Percentiles rank a stretch among this genome's conserved stretches.
phyloP scores from a whole-genome alignment of 1,140 invertebrate species.

The Eueides isabella region DNA sequence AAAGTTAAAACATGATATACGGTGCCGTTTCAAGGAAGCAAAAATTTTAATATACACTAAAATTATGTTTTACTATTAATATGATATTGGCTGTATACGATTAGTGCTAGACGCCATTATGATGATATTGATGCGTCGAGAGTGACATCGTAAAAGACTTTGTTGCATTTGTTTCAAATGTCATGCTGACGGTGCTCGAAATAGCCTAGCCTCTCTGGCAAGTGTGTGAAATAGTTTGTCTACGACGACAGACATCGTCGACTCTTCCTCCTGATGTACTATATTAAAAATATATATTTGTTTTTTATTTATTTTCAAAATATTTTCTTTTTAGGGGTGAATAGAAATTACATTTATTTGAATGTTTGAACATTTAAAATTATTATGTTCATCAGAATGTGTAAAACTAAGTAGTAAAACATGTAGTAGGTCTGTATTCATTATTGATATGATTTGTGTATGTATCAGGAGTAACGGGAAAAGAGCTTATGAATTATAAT shows the following conservation, averaged over 20 bases:
- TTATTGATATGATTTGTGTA: background rate
- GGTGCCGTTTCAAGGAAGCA: constrained; percentile 4
- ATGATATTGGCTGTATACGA: background rate
- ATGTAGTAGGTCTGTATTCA: too few relatives aligned
- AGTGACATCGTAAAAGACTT: constrained; percentile 24
- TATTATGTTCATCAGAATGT: too few relatives aligned
- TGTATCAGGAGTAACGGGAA: constrained; percentile 15
- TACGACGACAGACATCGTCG: constrained; percentile 24
- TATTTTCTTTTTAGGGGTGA: too few relatives aligned
- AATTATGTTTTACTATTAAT: background rate
- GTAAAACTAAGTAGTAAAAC: too few relatives aligned
- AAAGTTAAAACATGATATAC: constrained; percentile 17
- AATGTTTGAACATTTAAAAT: too few relatives aligned
- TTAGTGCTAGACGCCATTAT: constrained; percentile 6
- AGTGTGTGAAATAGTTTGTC: constrained; percentile 18
- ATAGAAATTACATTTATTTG: too few relatives aligned
- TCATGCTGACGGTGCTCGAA: constrained; percentile 19
- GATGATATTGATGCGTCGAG: constrained; percentile 13
- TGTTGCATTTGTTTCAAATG: constrained; percentile 27
- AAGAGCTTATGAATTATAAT: constrained; percentile 29
- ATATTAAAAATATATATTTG: background rate
- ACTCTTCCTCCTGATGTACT: constrained; percentile 8
- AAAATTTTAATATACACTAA: background rate
- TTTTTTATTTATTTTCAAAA: too few relatives aligned
- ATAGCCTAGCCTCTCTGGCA: constrained; percentile 17